Evolutionary conservation across 2,113 vertebrate species (phyloP), one percentile per base, ranked within the genome.

Genomic region (Spea multiplicata): DNA sequence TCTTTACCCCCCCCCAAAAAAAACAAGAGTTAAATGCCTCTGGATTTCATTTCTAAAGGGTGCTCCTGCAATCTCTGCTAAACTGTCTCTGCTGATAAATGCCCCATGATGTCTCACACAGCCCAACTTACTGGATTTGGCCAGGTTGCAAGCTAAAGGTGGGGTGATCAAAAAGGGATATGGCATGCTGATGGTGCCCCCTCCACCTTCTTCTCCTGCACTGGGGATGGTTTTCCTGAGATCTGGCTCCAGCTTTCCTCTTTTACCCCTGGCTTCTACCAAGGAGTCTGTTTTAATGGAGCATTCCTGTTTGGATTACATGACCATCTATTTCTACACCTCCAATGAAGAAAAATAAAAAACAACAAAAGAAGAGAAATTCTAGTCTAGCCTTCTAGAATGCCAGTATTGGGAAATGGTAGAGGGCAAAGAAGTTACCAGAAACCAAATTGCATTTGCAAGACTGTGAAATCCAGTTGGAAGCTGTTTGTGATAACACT

Each of bases 371-470:
- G 71, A 47, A 64, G 69, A 72, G 65, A 49, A 71, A 65, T 16
- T 47, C 71, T 4, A 59, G 49, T 44, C 8, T 73, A 80, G 62
- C 4, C 14, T 67, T 59, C 82, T 89, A 87, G 82, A 83, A 85
- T 88, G 87, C 85, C 76, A 81, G 73, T 81, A 82, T 77, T 87
- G 84, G 88, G 85, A 83, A 50, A 80, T 86, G 85, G 87, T 82
- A 83, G 82, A 84, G 84, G 88, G 84, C 88, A 84, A 80, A 80
- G 44, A 82, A 86, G 83, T 86, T 84, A 85, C 75, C 78, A 78
- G 75, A n/a, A 16, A 84, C 82, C 85, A 84, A 77, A 73, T 71
- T 57, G 73, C 61, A 77, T 72, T 71, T 57, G 73, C 61, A 74
- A 16, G 82, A 80, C 80, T 80, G 75, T 85, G 84, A 84, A 83